Base-by-base conservation (phyloP, 2,113 vertebrate species). In the Thunnus maccoyii region DNA sequence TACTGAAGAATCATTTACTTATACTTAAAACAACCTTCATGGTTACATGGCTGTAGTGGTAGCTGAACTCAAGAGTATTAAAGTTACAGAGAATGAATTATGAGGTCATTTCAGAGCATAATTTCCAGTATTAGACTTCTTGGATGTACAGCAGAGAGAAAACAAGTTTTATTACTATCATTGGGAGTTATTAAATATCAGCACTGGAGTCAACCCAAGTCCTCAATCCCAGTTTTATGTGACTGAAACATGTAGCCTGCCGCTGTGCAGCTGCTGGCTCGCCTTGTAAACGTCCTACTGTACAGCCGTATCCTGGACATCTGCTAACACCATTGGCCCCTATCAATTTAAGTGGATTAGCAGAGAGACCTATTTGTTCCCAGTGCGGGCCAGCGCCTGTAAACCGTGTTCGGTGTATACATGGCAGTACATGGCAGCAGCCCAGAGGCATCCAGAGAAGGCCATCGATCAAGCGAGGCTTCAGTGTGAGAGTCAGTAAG, bases 281-380 rank as follows among this genome's bases (percentile, higher is more conserved):
- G 10, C 27, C 71, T 82, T 61, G 36, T 83, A 84, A 90, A 86
- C 54, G 67, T 81, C 78, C 67, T 80, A 80, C 85, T 88, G 88
- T 90, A 87, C 77, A 61, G 85, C 75, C 57, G 46, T 14, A 80
- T 80, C 52, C 30, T 5, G 61, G 80, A 91, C 91, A 92, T 92
- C 94, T 92, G 92, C 70, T 85, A 54, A 55, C 84, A 30, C 73
- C 63, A 81, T 81, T 27, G 20, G 69, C 73, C 78, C 56, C 84
- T 83, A 70, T 91, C 71, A 69, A 75, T 58, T 30, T 81, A 86
- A 89, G 83, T 86, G 85, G 86, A 86, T 91, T 87, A 84, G 80
- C 88, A 92, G 82, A 77, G 77, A 66, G 80, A 55, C 64, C 51
- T 58, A n/a, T 83, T 85, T 86, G 85, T 88, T 92, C 78, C 72